These are phyloP conservation scores for Xerus inauris DNA, from an alignment of 2,113 vertebrate species.

Conservation along the genomic window DNA sequence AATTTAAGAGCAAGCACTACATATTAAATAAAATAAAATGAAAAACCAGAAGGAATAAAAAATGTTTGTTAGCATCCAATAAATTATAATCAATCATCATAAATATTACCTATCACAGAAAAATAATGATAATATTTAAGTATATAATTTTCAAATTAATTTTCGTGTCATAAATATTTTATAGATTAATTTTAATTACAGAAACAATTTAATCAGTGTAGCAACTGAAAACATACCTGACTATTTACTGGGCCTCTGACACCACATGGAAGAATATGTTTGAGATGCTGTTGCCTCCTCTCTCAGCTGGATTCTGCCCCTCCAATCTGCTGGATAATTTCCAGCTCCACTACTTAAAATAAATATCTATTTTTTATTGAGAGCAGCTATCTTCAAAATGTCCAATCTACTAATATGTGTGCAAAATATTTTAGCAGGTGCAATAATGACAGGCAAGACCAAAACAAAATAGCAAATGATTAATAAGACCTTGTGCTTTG, in stretches of 20 bases:
- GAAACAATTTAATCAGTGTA: not conserved
- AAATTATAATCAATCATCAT: not conserved
- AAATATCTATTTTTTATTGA: constrained; percentile 61
- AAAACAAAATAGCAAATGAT: not conserved
- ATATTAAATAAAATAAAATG: constrained; percentile 14
- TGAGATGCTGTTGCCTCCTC: not conserved
- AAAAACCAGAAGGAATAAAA: constrained; percentile 14
- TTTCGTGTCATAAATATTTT: not conserved
- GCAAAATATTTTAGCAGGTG: constrained; percentile 57
- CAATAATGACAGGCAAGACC: not conserved
- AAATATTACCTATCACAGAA: not conserved
- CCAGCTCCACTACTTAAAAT: constrained; percentile 39
- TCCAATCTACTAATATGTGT: constrained; percentile 48
- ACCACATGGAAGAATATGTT: not conserved
- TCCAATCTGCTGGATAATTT: not conserved
- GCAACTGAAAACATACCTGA: not conserved
- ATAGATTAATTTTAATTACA: not conserved
- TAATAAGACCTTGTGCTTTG: not conserved
- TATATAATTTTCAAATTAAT: not conserved
- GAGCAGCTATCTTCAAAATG: constrained; percentile 65
- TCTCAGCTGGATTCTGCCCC: not conserved
- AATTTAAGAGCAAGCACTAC: not conserved
- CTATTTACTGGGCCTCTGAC: not conserved
- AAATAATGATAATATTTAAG: not conserved
- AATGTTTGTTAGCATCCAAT: not conserved